phyloP scores from a whole-genome alignment of 2,113 vertebrate genomes.

The Thermophis baileyi region DNA sequence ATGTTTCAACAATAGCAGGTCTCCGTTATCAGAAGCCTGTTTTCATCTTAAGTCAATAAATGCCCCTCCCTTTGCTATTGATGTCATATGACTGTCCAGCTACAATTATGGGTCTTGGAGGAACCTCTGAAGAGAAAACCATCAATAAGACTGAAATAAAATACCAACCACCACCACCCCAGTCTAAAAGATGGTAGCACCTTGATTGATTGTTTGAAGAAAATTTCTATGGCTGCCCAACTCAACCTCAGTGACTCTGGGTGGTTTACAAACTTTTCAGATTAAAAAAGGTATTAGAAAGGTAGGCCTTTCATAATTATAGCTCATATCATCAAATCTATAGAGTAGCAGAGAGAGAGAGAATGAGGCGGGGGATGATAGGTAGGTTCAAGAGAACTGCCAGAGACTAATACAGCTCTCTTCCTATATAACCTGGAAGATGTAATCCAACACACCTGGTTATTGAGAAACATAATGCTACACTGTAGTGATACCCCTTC shows the following conservation, averaged over 20 bases:
- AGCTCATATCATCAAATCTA: not conserved
- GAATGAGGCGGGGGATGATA: not conserved
- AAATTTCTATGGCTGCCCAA: not conserved
- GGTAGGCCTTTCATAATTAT: not conserved
- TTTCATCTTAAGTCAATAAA: not conserved
- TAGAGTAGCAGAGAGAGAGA: not conserved
- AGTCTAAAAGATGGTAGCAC: not conserved
- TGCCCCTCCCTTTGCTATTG: not conserved
- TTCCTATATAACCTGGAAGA: not conserved
- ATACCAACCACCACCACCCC: not conserved
- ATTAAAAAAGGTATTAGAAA: not conserved
- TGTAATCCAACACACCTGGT: not conserved
- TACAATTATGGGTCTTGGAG: not conserved
- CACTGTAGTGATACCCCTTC: not conserved
- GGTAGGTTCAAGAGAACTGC: not conserved
- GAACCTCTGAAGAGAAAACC: not conserved
- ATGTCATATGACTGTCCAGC: not conserved
- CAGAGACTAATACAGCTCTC: not conserved
- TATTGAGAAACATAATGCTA: not conserved
- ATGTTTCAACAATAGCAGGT: not conserved
- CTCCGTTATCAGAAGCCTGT: not conserved
- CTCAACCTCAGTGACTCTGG: too few relatives aligned
- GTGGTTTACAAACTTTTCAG: not conserved
- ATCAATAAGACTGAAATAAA: not conserved
- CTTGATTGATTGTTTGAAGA: not conserved